Conservation (phyloP, 1,140 invertebrate genomes). For the Scaptodrosophila lebanonensis region DNA sequence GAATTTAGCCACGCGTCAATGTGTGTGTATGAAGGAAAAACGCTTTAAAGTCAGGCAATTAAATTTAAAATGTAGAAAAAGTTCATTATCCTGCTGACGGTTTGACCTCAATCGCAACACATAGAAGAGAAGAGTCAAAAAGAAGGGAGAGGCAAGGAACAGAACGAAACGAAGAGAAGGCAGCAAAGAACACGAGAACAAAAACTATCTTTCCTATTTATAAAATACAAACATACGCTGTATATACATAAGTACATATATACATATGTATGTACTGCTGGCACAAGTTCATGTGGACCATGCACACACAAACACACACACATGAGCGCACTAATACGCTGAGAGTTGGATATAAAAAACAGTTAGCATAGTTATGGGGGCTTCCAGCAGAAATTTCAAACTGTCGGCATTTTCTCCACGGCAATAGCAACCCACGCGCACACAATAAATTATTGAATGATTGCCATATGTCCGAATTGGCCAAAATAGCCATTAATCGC, state of each 20-base stretch:
- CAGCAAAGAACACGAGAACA: conserved; percentile 48
- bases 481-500: conserved; percentile 50
- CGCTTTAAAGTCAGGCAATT: conserved; percentile 56
- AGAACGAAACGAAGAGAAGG: conserved; percentile 2
- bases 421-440: conserved; percentile 17
- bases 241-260: conserved; percentile 5
- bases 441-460: conserved; percentile 47
- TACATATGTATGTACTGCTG: conserved; percentile 1
- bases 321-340: conserved; percentile 11
- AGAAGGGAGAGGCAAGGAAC: not conserved
- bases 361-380: conserved; percentile 43
- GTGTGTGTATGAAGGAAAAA: not conserved
- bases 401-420: conserved; percentile 26
- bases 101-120: conserved; percentile 60
- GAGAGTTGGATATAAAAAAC: conserved; percentile 23
- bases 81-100: conserved; percentile 65
- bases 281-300: conserved; percentile 37
- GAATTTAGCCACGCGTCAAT: not conserved
- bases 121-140: conserved; percentile 25
- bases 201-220: conserved; percentile 68
- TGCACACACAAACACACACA: conserved; percentile 7
- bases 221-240: conserved; percentile 26
- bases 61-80: conserved; percentile 48
- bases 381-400: conserved; percentile 21
- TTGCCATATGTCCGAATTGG: conserved; percentile 64